These are phyloP conservation scores for Anoncus sp. DNA, from an alignment of 2,888 invertebrate species.

Conservation along the genomic window DNA sequence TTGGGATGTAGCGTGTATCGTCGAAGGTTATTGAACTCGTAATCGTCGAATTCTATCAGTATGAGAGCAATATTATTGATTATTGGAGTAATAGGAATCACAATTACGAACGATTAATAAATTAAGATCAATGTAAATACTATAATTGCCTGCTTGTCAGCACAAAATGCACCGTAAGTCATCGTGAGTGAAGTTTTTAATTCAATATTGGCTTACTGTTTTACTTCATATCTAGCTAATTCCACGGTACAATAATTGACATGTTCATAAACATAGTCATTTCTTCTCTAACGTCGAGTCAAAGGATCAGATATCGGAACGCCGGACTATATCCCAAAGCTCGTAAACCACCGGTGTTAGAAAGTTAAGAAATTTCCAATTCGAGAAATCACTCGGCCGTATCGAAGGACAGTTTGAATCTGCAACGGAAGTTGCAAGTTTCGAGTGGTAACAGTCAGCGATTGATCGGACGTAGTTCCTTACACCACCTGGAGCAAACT, in stretches of 20 bases:
- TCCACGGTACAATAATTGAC: too few species aligned
- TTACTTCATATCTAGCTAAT: too few species aligned
- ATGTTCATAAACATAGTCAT: neutral
- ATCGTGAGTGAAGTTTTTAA: too few species aligned
- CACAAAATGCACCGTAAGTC: too few species aligned
- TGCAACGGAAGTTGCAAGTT: slow-evolving; percentile 35
- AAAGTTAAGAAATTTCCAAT: neutral
- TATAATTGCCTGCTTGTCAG: too few species aligned
- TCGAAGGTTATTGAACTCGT: neutral
- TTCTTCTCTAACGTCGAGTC: neutral
- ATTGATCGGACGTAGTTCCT: slow-evolving; percentile 55
- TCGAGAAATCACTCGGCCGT: slow-evolving; percentile 4
- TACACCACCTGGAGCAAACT: slow-evolving; percentile 17
- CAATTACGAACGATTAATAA: neutral
- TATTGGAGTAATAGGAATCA: neutral
- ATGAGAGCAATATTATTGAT: neutral
- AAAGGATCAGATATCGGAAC: neutral
- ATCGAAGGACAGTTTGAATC: slow-evolving; percentile 27
- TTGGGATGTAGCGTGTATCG: neutral
- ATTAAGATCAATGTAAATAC: too few species aligned
- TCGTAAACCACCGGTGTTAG: neutral
- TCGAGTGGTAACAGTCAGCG: slow-evolving; percentile 51
- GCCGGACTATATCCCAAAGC: neutral
- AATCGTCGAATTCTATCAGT: neutral
- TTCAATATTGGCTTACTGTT: too few species aligned